Evolutionary conservation across 1,140 invertebrate species (phyloP).

Genomic region (Drosophila tristis): DNA sequence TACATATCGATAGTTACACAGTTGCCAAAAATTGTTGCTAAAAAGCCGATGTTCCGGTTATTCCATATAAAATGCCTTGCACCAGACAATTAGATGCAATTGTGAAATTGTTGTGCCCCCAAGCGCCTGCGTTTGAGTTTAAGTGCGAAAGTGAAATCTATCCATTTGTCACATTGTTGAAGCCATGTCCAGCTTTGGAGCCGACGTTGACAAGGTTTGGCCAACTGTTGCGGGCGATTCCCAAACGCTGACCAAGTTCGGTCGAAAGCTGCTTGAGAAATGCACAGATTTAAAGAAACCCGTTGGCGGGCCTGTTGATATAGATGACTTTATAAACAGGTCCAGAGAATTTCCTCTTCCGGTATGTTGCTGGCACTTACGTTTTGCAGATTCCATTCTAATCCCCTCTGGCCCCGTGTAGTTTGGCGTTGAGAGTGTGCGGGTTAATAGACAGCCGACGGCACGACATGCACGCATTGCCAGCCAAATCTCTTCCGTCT

Average conservation of each 20-base stretch:
- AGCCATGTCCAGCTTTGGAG: constrained; percentile 53
- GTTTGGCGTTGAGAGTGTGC: constrained; percentile 63
- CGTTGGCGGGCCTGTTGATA: background rate
- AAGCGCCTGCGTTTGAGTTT: too few relatives aligned
- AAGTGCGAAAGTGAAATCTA: too few relatives aligned
- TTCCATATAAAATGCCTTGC: background rate
- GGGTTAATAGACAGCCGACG: constrained; percentile 36
- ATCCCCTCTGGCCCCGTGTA: background rate
- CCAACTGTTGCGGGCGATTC: constrained; percentile 20
- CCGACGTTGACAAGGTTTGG: constrained; percentile 53
- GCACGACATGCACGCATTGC: constrained; percentile 21
- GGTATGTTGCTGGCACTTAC: constrained; percentile 23
- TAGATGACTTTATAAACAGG: constrained; percentile 6
- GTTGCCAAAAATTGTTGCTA: too few relatives aligned
- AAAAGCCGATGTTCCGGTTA: too few relatives aligned
- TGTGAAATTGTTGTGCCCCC: constrained; percentile 1
- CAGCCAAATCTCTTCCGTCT: constrained; percentile 55
- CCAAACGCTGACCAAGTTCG: constrained; percentile 33
- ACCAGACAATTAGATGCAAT: background rate
- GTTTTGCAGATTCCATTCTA: too few relatives aligned
- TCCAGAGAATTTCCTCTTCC: constrained; percentile 48
- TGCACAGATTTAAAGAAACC: constrained; percentile 40
- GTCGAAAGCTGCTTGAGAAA: constrained; percentile 26
- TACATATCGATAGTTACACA: too few relatives aligned
- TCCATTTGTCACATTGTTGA: too few relatives aligned